Evolutionary conservation across 1,140 invertebrate species (phyloP).

Genomic region (Sarcophaga peregrina): DNA sequence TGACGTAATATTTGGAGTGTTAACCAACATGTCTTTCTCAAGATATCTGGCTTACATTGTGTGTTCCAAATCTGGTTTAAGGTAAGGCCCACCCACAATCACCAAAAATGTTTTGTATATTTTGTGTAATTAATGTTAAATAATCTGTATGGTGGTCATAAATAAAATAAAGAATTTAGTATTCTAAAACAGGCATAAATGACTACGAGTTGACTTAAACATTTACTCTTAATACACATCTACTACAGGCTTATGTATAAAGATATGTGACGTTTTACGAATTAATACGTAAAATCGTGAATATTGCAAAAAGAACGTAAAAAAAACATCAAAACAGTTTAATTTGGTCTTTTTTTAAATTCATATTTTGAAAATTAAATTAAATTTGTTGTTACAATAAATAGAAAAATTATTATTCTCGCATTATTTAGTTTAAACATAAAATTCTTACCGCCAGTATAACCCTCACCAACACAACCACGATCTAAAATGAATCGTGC

Average conservation of each 20-base stretch:
- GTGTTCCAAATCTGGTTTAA: too few relatives aligned
- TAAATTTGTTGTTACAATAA: slow-evolving; percentile 5
- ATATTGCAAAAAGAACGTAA: too few relatives aligned
- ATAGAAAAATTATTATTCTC: not conserved
- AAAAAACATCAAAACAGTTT: too few relatives aligned
- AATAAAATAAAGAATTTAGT: slow-evolving; percentile 17
- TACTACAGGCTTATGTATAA: too few relatives aligned
- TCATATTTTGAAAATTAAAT: too few relatives aligned
- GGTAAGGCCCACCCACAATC: slow-evolving; percentile 23
- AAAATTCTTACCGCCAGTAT: not conserved
- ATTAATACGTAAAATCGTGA: not conserved
- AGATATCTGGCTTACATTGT: too few relatives aligned
- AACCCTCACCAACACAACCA: not conserved
- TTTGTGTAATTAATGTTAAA: slow-evolving; percentile 28
- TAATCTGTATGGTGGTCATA: slow-evolving; percentile 26
- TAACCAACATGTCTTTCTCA: too few relatives aligned
- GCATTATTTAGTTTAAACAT: not conserved
- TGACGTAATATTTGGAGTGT: too few relatives aligned
- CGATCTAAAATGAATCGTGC: not conserved
- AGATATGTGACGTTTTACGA: not conserved
- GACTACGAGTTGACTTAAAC: too few relatives aligned
- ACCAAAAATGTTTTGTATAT: not conserved
- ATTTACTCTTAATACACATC: too few relatives aligned
- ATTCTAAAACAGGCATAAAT: too few relatives aligned
- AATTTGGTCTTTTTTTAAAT: too few relatives aligned